Evolutionary conservation across 2,113 vertebrate genomes (phyloP).

Genomic region (Corythornis cristatus): DNA sequence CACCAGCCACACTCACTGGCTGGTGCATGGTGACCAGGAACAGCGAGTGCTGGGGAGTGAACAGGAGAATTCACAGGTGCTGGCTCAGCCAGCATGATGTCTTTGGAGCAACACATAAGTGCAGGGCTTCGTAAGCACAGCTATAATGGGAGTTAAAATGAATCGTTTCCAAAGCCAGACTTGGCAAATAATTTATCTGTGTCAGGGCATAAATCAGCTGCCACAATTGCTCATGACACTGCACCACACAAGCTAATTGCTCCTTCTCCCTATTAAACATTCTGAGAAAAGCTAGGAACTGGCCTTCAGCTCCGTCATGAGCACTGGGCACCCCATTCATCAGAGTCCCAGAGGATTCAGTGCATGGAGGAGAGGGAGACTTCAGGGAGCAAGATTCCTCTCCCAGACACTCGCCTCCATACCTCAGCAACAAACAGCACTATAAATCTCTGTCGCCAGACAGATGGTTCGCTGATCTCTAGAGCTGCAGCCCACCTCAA

Average conservation of each 20-base stretch:
- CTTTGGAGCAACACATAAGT: neutral
- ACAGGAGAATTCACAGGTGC: accelerated
- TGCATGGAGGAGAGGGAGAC: neutral
- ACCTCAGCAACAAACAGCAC: neutral
- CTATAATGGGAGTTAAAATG: neutral
- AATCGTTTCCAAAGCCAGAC: neutral
- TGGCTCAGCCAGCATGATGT: neutral
- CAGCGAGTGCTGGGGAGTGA: accelerated
- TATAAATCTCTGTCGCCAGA: neutral
- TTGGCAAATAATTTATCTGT: neutral
- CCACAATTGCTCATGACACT: neutral
- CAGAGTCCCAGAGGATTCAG: neutral
- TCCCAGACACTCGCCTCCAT: neutral
- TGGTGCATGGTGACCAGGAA: accelerated
- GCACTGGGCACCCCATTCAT: neutral
- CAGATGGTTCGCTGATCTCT: neutral
- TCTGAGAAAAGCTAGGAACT: neutral
- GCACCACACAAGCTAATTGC: neutral
- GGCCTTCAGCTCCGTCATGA: neutral
- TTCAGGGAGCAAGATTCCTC: neutral
- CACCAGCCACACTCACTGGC: neutral
- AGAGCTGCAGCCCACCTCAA: neutral
- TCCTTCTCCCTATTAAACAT: neutral
- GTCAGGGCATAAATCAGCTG: constrained; percentile 7
- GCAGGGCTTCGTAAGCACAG: neutral